phyloP scores from a whole-genome alignment of 2,888 invertebrate genomes.

The Chrysolina haemoptera region DNA sequence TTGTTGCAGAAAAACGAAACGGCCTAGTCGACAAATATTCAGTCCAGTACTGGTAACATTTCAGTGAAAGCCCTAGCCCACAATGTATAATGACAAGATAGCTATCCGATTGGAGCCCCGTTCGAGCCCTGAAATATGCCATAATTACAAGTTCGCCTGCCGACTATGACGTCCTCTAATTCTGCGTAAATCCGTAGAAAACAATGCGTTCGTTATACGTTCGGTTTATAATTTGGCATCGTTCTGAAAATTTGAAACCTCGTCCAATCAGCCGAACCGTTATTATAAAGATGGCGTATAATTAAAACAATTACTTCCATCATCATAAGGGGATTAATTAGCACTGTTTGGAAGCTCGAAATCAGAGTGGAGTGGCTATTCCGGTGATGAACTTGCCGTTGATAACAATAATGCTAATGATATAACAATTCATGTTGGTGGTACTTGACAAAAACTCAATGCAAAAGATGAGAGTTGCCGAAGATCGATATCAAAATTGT shows the following conservation, averaged over 20 bases:
- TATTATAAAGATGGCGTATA: slow-evolving; percentile 45
- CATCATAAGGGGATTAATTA: slow-evolving; percentile 40
- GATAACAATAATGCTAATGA: slow-evolving; percentile 3
- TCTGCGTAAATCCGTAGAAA: slow-evolving; percentile 41
- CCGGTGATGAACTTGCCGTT: neutral
- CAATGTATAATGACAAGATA: slow-evolving; percentile 68
- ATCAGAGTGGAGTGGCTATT: slow-evolving; percentile 4
- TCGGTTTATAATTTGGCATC: slow-evolving; percentile 54
- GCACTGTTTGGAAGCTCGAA: slow-evolving; percentile 34
- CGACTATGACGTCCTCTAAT: slow-evolving; percentile 53
- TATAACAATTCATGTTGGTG: neutral
- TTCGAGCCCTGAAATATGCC: slow-evolving; percentile 61
- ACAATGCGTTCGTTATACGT: slow-evolving; percentile 58
- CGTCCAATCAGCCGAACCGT: slow-evolving; percentile 48
- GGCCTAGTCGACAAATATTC: neutral
- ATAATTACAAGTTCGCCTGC: slow-evolving; percentile 59
- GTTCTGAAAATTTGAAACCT: slow-evolving; percentile 47
- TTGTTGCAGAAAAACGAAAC: no score
- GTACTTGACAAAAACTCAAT: neutral
- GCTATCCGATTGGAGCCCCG: slow-evolving; percentile 63
- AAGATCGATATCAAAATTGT: no score
- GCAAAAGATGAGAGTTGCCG: neutral
- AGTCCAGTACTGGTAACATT: slow-evolving; percentile 32
- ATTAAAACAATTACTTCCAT: slow-evolving; percentile 50
- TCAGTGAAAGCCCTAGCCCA: slow-evolving; percentile 43